A percentile compares a stretch with the other conserved stretches of the same genome.
phyloP scores from a whole-genome alignment of 2,113 vertebrate species.

The Bos indicus region DNA sequence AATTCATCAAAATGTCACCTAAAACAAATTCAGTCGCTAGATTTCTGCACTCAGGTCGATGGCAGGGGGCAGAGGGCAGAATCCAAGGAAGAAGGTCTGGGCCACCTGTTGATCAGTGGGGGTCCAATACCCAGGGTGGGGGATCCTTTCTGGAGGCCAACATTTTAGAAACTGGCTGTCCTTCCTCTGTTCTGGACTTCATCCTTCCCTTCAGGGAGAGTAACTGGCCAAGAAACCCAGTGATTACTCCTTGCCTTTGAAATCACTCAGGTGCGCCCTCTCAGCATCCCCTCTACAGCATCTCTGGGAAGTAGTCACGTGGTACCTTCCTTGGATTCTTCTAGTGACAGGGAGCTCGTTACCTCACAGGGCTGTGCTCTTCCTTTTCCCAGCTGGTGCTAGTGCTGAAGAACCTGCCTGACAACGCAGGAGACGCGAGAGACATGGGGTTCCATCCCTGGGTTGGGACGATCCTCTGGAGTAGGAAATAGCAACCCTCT shows the following conservation, averaged over 20 bases:
- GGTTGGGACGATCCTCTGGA: neutral
- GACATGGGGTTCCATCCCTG: rapidly evolving
- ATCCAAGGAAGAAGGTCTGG: neutral
- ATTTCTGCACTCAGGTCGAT: neutral
- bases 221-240: neutral
- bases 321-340: neutral
- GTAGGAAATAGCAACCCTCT: neutral
- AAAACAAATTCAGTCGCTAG: slow-evolving; percentile 8
- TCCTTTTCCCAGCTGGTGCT: neutral
- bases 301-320: neutral
- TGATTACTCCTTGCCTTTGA: neutral
- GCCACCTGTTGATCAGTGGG: neutral
- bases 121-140: neutral
- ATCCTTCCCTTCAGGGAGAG: neutral
- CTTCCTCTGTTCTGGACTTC: neutral
- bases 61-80: neutral
- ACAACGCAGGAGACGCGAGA: neutral
- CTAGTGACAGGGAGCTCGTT: neutral
- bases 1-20: slow-evolving; percentile 49
- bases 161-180: neutral
- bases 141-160: neutral
- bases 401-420: neutral
- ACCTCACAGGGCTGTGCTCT: neutral
- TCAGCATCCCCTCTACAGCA: neutral
- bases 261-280: neutral